A percentile compares a stretch with the other conserved stretches of the same genome.
These are phyloP conservation scores for Sebastes iracundus DNA, from an alignment of 2,797 vertebrate species.

Conservation along the genomic window DNA sequence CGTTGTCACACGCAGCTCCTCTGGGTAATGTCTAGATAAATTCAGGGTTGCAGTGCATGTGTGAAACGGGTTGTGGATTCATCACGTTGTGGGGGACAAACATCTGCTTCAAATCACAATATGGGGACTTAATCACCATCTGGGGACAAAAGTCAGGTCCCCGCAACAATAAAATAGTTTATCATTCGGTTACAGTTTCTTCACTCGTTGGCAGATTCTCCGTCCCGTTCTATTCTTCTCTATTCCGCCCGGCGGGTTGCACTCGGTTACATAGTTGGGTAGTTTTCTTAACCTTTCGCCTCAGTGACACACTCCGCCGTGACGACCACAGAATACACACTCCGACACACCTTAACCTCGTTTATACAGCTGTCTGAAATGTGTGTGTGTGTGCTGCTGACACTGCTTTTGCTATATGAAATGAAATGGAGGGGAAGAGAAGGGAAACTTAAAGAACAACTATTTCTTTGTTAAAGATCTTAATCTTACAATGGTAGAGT, in stretches of 20 bases:
- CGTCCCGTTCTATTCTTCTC: background rate
- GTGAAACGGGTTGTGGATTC: background rate
- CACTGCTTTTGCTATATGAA: slow-evolving; percentile 10
- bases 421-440: background rate
- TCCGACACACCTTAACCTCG: slow-evolving; percentile 34
- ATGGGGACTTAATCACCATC: background rate
- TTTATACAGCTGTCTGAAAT: slow-evolving; percentile 59
- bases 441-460: slow-evolving; percentile 38
- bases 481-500: slow-evolving; percentile 2
- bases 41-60: background rate
- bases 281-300: slow-evolving; percentile 57
- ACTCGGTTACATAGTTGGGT: background rate
- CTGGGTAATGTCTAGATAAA: background rate
- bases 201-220: background rate
- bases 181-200: background rate
- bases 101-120: background rate
- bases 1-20: background rate
- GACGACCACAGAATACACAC: slow-evolving; percentile 24
- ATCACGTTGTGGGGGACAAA: background rate
- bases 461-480: slow-evolving; percentile 46
- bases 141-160: background rate
- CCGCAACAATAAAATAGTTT: background rate
- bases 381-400: slow-evolving; percentile 33
- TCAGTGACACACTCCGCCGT: slow-evolving; percentile 41
- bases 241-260: background rate